Base-by-base conservation (phyloP, 1,140 invertebrate genomes). In the Lordiphosa collinella region DNA sequence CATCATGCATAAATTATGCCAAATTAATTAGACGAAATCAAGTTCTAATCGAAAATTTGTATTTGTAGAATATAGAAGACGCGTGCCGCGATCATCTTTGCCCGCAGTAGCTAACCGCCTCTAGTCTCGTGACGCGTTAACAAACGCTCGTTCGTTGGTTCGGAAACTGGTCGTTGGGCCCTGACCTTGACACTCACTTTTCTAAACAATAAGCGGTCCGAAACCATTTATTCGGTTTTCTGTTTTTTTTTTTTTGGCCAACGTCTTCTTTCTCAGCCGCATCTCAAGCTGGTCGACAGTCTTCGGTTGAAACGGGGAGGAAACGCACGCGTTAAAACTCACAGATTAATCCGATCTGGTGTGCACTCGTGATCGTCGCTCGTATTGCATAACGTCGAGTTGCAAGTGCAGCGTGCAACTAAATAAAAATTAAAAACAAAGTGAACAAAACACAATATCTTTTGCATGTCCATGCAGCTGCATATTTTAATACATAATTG, bases 151-250 rank as follows among this genome's bases (percentile, higher is more conserved):
- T 55, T 54, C 48, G 11, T 44, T 10, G 58, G 36, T 34, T 14
- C 32, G 13, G 25, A 57, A 69, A 80, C 66, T 82, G 70, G 76
- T 71, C 63, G 44, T 32, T 49, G 41, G 52, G 37, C 38, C 53
- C 73, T 78, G 78, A 88, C 86, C 86, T 88, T 88, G 86, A 88
- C 86, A 88, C 86, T 88, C 80, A 88, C 84, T 84, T 84, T 84
- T 84, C 73, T 82, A 68, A 78, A 72, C 58, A 73, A 72, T 65
- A 64, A 58, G 43, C 63, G 54, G 50, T 60, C 48, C 48, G 51
- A 86, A 62, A 68, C 41, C 38, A 70, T 72, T 65, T 57, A 60
- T 57, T 59, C 13, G 44, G 46, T 18, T 40, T 48, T 40, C 37
- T 51, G 47, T 41, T 2, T 1, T 16, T 16, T 16, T 16, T 62